Conservation (phyloP, 2,888 invertebrate genomes). For the Nysson spinosus region DNA sequence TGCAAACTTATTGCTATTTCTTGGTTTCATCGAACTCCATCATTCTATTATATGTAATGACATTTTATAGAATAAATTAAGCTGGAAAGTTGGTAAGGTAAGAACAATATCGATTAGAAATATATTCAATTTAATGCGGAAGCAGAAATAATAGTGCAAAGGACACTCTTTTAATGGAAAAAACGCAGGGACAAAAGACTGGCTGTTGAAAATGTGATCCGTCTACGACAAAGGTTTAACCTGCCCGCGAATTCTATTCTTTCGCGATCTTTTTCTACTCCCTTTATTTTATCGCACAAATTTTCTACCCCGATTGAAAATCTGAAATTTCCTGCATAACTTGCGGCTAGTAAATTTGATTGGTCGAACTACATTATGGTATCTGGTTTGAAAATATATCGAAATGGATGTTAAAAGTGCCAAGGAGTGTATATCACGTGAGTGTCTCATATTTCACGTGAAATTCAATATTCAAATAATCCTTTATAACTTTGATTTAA, state of each 20-base stretch:
- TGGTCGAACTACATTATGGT: constrained; percentile 10
- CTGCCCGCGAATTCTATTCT: constrained; percentile 32
- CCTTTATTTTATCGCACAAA: constrained; percentile 28
- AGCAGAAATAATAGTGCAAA: not conserved
- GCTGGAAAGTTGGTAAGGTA: too few species aligned
- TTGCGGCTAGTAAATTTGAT: not conserved
- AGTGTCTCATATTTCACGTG: too few species aligned
- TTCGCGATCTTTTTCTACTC: constrained; percentile 35
- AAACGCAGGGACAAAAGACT: constrained; percentile 30
- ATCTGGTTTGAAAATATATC: not conserved
- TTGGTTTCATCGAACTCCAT: too few species aligned
- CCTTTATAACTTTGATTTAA: too few species aligned
- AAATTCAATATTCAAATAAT: too few species aligned
- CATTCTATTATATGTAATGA: too few species aligned
- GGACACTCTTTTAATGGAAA: constrained; percentile 28
- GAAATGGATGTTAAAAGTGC: constrained; percentile 25
- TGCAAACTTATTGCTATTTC: too few species aligned
- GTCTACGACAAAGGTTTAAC: constrained; percentile 28
- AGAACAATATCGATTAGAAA: too few species aligned
- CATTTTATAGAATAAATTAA: too few species aligned
- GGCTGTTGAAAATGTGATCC: constrained; percentile 35
- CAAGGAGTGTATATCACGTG: too few species aligned
- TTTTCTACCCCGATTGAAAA: constrained; percentile 19
- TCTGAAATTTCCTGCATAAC: not conserved
- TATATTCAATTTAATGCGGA: not conserved